Conservation (phyloP, 2,888 invertebrate species). For the Hypolimnas misippus region DNA sequence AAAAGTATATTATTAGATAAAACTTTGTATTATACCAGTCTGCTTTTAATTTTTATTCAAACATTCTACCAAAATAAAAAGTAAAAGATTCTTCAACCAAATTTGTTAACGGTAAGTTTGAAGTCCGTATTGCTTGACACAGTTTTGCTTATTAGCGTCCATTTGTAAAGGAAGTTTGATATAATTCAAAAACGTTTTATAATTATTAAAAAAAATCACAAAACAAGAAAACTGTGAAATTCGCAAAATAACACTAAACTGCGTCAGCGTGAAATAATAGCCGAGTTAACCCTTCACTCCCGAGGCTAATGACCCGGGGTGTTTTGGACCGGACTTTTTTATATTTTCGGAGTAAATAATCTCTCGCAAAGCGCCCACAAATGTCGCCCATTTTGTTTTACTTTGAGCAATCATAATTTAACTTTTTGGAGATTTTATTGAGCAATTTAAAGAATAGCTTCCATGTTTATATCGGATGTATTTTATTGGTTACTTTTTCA, state of each 20-base stretch:
- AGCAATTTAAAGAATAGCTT: neutral
- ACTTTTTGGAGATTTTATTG: neutral
- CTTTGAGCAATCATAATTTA: neutral
- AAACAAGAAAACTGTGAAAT: neutral
- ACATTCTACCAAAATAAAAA: too few species aligned
- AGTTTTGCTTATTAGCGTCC: too few species aligned
- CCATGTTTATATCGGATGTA: neutral
- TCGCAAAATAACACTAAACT: neutral
- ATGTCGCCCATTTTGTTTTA: neutral
- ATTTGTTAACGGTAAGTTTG: too few species aligned
- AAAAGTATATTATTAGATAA: too few species aligned
- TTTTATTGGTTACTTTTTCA: too few species aligned
- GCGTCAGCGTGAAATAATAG: constrained; percentile 19
- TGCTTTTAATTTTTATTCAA: too few species aligned
- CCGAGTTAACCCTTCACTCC: constrained; percentile 18
- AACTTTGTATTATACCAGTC: too few species aligned
- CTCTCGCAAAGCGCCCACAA: neutral
- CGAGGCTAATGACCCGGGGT: constrained; percentile 16
- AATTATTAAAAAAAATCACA: neutral
- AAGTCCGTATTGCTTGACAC: too few species aligned
- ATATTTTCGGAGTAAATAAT: constrained; percentile 1
- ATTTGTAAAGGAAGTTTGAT: neutral
- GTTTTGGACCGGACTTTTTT: neutral
- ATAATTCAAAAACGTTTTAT: neutral
- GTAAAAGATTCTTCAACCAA: too few species aligned